Evolutionary conservation across 2,888 invertebrate genomes (phyloP).

Genomic region (Drosophila sordidula): DNA sequence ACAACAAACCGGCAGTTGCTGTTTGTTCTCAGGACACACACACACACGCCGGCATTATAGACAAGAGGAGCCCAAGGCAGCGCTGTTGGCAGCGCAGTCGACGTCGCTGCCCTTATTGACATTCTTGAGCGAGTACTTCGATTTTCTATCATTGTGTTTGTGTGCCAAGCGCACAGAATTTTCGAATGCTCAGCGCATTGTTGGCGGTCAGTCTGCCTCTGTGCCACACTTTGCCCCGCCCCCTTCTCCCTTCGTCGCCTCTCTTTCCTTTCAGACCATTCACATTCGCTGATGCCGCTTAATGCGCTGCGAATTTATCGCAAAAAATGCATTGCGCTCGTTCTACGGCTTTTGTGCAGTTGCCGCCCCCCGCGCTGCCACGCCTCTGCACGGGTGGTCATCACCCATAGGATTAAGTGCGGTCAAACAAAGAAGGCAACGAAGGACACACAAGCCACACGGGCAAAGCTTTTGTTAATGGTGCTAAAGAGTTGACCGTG

Average conservation of each 20-base stretch:
- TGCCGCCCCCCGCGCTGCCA: not conserved
- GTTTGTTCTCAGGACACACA: conserved; percentile 56
- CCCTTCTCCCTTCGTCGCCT: not conserved
- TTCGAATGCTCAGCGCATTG: conserved; percentile 68
- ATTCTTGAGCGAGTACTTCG: conserved; percentile 64
- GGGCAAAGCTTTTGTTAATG: conserved; percentile 74
- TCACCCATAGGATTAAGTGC: conserved; percentile 62
- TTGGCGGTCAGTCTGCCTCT: conserved; percentile 66
- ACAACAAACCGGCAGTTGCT: conserved; percentile 62
- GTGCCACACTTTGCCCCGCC: not conserved
- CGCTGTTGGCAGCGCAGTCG: conserved; percentile 6
- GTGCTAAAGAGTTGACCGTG: conserved; percentile 75
- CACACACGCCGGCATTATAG: not conserved
- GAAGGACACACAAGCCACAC: conserved; percentile 45
- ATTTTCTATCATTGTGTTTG: conserved; percentile 65
- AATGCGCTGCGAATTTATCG: conserved; percentile 79
- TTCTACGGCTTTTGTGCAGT: conserved; percentile 40
- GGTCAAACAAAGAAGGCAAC: conserved; percentile 75
- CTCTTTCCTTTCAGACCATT: conserved; percentile 2
- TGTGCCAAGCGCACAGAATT: conserved; percentile 68
- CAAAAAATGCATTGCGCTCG: conserved; percentile 68
- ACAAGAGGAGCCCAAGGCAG: not conserved
- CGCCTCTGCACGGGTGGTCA: conserved; percentile 1
- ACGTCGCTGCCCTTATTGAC: conserved; percentile 65
- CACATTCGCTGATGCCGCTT: conserved; percentile 45